Evolutionary conservation across 2,113 vertebrate species (phyloP), one percentile per base, ranked within the genome.

Genomic region (Rhadina sibilatrix): DNA sequence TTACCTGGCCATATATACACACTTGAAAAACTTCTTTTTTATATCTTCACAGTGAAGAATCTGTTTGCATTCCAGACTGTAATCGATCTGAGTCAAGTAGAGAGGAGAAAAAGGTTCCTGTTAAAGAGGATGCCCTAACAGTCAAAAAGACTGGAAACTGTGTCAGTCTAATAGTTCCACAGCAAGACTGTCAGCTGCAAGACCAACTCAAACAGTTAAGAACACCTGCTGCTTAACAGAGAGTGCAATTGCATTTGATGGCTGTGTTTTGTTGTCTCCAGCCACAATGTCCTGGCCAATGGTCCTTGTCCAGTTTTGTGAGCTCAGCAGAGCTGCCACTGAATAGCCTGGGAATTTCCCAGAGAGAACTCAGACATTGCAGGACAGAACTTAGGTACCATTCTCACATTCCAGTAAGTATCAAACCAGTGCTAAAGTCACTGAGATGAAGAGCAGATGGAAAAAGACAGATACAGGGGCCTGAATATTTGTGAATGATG

Each of bases 1-100:
- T 93, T 94, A 52, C 37, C 72, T 57, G 65, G 80, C 38, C 85
- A 81, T 84, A 81, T 88, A 69, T 63, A 72, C 27, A 87, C 50
- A 63, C 63, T 65, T 94, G 78, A 87, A 95, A 94, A 95, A 85
- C 25, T 57, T 90, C 38, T 96, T 90, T 92, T 94, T 94, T 94
- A 71, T 94, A 90, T 93, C 52, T 94, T 90, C 88, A 83, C 94
- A 95, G 91, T 90, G 96, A 97, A 95, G 90, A 95, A 93, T 94
- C 89, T 96, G 91, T 96, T 95, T 97, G 64, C 95, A 97, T 89
- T 94, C 96, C 90, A 94, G 93, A 96, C 79, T 92, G 76, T 95
- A 94, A 97, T 95, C 87, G 61, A 94, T 94, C 94, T 93, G 91
- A 97, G 70, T 94, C 93, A 93, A 92, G 93, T 95, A 96, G 90